Evolutionary conservation across 2,888 invertebrate species (phyloP).

Genomic region (Agrochola lychnidis): DNA sequence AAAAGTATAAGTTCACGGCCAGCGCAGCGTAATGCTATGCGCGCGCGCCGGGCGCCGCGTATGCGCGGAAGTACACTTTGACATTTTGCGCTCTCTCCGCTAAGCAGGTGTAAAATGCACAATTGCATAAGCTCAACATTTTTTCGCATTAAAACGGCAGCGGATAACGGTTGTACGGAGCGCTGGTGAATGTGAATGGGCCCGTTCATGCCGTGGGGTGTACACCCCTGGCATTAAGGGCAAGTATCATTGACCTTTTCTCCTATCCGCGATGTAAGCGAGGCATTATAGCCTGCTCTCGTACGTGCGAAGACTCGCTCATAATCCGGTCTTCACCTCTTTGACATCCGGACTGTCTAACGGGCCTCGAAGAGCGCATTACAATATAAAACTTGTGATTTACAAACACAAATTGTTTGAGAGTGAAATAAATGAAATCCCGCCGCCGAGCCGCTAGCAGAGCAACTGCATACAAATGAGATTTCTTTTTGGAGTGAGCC

Average conservation of each 20-base stretch:
- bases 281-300: slow-evolving; percentile 64
- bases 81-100: slow-evolving; percentile 81
- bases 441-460: slow-evolving; percentile 66
- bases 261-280: slow-evolving; percentile 65
- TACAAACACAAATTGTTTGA: slow-evolving; percentile 87
- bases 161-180: slow-evolving; percentile 78
- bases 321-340: slow-evolving; percentile 80
- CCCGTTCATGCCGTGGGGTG: slow-evolving; percentile 74
- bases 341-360: slow-evolving; percentile 83
- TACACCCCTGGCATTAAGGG: slow-evolving; percentile 76
- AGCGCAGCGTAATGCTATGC: slow-evolving; percentile 64
- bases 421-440: slow-evolving; percentile 85
- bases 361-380: slow-evolving; percentile 73
- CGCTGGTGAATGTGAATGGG: slow-evolving; percentile 83
- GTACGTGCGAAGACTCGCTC: slow-evolving; percentile 76
- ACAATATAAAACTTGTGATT: slow-evolving; percentile 84
- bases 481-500: slow-evolving; percentile 86
- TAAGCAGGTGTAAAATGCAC: slow-evolving; percentile 81
- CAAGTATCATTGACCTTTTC: slow-evolving; percentile 78
- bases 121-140: slow-evolving; percentile 76
- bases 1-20: slow-evolving; percentile 88
- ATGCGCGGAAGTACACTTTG: slow-evolving; percentile 82
- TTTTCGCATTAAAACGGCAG: slow-evolving; percentile 79
- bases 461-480: slow-evolving; percentile 86
- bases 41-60: slow-evolving; percentile 64